Base-by-base conservation (phyloP, 2,113 vertebrate species). In the Sylvia atricapilla region DNA sequence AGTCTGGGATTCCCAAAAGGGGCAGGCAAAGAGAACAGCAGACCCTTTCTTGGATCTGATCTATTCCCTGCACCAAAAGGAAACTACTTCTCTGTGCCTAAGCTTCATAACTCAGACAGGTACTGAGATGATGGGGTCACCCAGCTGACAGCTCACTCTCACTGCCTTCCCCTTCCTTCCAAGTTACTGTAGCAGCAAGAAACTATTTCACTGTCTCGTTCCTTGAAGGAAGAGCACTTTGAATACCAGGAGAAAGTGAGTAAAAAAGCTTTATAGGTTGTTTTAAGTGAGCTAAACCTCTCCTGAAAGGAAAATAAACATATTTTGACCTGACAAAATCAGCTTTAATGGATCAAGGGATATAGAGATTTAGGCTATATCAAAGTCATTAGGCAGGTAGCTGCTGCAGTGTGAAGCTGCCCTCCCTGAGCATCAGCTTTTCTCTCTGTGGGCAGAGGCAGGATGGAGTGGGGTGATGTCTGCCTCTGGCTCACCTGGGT, bases 281-380 rank as follows among this genome's bases (percentile, higher is more conserved):
- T 7, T 93, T 84, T 63, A 92, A 78, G 63, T 30, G 70, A 83
- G 13, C 9, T 58, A 58, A 85, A 2, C 30, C 67, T 35, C 43
- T 64, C 43, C 58, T 49, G 72, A 60, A 86, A 64, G 22, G 37
- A 94, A 96, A 92, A 93, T 39, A 95, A 93, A 77, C 17, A 44
- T 84, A 76, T 86, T 92, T 86, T 64, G 59, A 75, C 64, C 67
- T 55, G 56, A 70, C 33, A 88, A 87, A 80, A 93, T 0, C 39
- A 83, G 19, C 24, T 90, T 93, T 88, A 80, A 56, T 2, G 2
- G 39, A 63, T 80, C 22, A 59, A 67, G 47, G 21, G 21, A 41
- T 84, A 74, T 64, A 87, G 9, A 80, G 72, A 68, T 30, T 81
- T 47, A 69, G 59, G 37, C 55, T 76, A 10, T n/a, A 24, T 62